Percentiles rank a stretch among this genome's conserved stretches.
phyloP scores from a whole-genome alignment of 2,888 invertebrate species.

The Sinodicranocentrus sp. region DNA sequence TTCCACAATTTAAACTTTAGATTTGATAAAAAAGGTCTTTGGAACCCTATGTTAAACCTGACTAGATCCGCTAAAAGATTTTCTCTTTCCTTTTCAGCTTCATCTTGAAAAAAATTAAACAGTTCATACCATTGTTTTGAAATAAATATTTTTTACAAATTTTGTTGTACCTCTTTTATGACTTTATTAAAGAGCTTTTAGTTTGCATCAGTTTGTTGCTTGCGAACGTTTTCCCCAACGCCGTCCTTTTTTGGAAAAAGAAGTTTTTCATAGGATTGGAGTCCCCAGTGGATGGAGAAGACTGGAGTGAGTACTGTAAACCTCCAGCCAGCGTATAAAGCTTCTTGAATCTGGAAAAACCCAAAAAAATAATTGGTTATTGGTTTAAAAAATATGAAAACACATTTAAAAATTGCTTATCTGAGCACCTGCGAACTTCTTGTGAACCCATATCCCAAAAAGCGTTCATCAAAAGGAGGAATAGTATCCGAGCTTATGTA shows the following conservation, averaged over 20 bases:
- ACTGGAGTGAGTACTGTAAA: slow-evolving; percentile 60
- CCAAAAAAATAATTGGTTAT: slow-evolving; percentile 89
- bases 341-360: slow-evolving; percentile 55
- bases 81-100: slow-evolving; percentile 55
- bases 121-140: background rate
- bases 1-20: slow-evolving; percentile 33
- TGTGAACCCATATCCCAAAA: slow-evolving; percentile 65
- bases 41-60: background rate
- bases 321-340: slow-evolving; percentile 52
- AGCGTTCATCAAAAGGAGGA: slow-evolving; percentile 52
- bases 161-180: slow-evolving; percentile 48
- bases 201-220: slow-evolving; percentile 45
- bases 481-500: slow-evolving; percentile 79
- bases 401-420: too few relatives aligned
- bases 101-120: slow-evolving; percentile 20
- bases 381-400: too few relatives aligned
- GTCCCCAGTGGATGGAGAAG: slow-evolving; percentile 63
- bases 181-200: slow-evolving; percentile 52
- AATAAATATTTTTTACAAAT: background rate
- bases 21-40: too few relatives aligned
- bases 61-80: slow-evolving; percentile 22
- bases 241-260: slow-evolving; percentile 90
- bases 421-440: slow-evolving; percentile 63
- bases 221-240: slow-evolving; percentile 40
- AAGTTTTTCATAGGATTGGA: slow-evolving; percentile 82